These are phyloP conservation scores for Sminthurinus aureus DNA, from an alignment of 2,888 invertebrate genomes.

Conservation along the genomic window DNA sequence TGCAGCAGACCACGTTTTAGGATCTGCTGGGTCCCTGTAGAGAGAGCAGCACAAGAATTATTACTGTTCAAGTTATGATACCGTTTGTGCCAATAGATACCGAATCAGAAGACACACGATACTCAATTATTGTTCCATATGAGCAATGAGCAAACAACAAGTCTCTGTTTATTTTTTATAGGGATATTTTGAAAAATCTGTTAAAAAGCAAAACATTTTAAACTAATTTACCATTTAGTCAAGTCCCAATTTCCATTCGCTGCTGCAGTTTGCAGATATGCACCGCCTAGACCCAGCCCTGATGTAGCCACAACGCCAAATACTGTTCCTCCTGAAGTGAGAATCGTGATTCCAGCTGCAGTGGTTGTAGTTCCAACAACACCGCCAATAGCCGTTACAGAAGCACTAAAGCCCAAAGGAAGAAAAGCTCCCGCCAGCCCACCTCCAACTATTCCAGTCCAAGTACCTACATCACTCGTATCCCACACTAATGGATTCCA, in stretches of 20 bases:
- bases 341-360: neutral
- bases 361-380: neutral
- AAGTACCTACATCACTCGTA: conserved; percentile 13
- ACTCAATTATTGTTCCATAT: too few species aligned
- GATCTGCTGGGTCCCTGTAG: too few species aligned
- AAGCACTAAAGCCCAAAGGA: conserved; percentile 33
- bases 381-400: conserved; percentile 10
- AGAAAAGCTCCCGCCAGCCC: conserved; percentile 32
- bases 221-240: conserved; percentile 37
- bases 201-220: too few species aligned
- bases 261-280: conserved; percentile 25
- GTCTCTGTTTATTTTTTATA: too few species aligned
- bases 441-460: conserved; percentile 34
- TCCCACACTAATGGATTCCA: conserved; percentile 44
- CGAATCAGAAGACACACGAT: too few species aligned
- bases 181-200: too few species aligned
- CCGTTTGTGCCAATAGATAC: too few species aligned
- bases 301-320: conserved; percentile 25
- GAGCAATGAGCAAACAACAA: too few species aligned
- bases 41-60: too few species aligned
- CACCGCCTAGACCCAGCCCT: conserved; percentile 27
- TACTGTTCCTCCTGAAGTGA: conserved; percentile 3
- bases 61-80: too few species aligned
- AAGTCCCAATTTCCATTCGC: conserved; percentile 38
- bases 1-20: conserved; percentile 19